A percentile compares a stretch with the other conserved stretches of the same genome.
phyloP scores from a whole-genome alignment of 2,888 invertebrate genomes.

The Scelioninae gen. 2 region DNA sequence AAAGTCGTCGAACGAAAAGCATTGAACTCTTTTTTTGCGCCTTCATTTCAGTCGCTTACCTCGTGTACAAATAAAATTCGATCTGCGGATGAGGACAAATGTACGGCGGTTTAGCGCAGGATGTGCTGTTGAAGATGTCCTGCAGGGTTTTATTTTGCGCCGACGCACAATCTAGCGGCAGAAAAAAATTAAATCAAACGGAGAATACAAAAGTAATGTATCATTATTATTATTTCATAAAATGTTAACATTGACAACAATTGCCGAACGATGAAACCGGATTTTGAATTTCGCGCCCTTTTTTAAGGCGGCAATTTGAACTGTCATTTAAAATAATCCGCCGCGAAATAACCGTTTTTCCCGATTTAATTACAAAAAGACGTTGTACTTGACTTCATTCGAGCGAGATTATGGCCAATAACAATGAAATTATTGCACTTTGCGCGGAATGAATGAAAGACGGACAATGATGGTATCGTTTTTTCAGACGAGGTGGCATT shows the following conservation, averaged over 20 bases:
- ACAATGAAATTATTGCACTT: conserved; percentile 23
- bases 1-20: too few relatives aligned
- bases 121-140: conserved; percentile 86
- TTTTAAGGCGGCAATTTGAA: not conserved
- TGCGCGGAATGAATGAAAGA: not conserved
- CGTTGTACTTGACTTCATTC: conserved; percentile 39
- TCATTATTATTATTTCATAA: too few relatives aligned
- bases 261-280: not conserved
- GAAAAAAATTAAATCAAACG: not conserved
- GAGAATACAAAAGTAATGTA: too few relatives aligned
- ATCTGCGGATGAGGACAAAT: conserved; percentile 89
- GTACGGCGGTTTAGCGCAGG: conserved; percentile 88
- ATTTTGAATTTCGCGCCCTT: not conserved
- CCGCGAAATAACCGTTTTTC: too few relatives aligned
- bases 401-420: not conserved
- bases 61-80: conserved; percentile 88
- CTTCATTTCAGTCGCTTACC: too few relatives aligned
- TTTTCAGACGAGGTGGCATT: conserved; percentile 18
- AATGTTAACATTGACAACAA: too few relatives aligned
- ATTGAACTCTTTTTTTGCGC: too few relatives aligned
- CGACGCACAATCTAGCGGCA: conserved; percentile 65
- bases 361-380: conserved; percentile 22
- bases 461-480: conserved; percentile 17
- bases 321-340: not conserved
- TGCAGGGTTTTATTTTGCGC: conserved; percentile 76